Conservation (phyloP, 1,140 invertebrate genomes). For the Hestina assimilis region DNA sequence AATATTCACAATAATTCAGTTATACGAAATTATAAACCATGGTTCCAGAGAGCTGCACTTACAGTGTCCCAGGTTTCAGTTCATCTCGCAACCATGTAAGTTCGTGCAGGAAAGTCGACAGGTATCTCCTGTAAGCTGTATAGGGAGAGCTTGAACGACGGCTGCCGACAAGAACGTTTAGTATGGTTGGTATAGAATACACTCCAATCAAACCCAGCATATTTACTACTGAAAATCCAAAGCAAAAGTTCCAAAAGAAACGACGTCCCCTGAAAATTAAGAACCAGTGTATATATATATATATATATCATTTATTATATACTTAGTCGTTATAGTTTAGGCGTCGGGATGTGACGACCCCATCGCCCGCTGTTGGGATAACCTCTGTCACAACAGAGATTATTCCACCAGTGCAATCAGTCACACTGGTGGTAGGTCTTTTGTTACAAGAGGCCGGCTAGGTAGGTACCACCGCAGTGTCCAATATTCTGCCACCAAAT, state of each 20-base stretch:
- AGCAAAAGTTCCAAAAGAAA: slow-evolving; percentile 81
- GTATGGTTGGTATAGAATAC: slow-evolving; percentile 80
- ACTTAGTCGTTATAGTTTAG: no score
- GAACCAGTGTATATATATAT: no score
- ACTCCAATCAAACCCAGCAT: slow-evolving; percentile 81
- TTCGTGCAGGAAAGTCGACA: slow-evolving; percentile 84
- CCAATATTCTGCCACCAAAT: no score
- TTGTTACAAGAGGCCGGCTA: no score
- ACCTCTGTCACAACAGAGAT: no score
- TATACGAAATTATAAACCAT: neutral
- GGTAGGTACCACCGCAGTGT: no score
- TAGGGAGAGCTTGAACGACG: slow-evolving; percentile 80
- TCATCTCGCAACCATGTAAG: slow-evolving; percentile 84
- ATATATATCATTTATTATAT: no score
- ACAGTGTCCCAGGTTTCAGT: slow-evolving; percentile 56
- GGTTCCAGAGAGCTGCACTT: neutral
- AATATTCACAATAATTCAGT: no score
- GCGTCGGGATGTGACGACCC: no score
- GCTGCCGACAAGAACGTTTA: slow-evolving; percentile 82
- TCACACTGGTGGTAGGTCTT: no score
- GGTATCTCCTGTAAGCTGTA: slow-evolving; percentile 86
- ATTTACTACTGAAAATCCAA: slow-evolving; percentile 79
- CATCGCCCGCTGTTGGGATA: no score
- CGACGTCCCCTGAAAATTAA: slow-evolving; percentile 79
- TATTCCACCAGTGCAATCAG: no score